Evolutionary conservation across 2,888 invertebrate genomes (phyloP).

Genomic region (Ctena decussata): DNA sequence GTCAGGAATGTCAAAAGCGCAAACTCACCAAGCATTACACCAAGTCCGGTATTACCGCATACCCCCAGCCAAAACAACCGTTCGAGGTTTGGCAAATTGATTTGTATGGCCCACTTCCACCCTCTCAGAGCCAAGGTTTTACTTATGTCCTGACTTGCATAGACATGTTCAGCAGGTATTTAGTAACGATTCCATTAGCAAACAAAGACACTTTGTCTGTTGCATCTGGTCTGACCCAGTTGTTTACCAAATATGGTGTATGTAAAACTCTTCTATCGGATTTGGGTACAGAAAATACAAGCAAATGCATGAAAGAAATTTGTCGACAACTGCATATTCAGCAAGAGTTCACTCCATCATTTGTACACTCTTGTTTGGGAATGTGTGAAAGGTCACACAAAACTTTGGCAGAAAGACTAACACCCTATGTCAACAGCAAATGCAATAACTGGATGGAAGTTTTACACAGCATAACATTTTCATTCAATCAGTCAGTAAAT

Average conservation of each 20-base stretch:
- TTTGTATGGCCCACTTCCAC: conserved; percentile 54
- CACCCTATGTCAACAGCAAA: conserved; percentile 40
- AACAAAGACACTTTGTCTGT: conserved; percentile 51
- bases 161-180: conserved; percentile 50
- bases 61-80: conserved; percentile 40
- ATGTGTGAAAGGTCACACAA: conserved; percentile 40
- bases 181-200: conserved; percentile 33
- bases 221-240: conserved; percentile 23
- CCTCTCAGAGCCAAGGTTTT: conserved; percentile 28
- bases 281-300: too few species aligned
- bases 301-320: conserved; percentile 34
- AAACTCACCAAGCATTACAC: conserved; percentile 32
- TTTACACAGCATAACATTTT: conserved; percentile 41
- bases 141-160: conserved; percentile 57
- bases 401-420: conserved; percentile 46
- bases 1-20: conserved; percentile 31
- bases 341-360: conserved; percentile 50
- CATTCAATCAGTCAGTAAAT: conserved; percentile 52
- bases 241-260: conserved; percentile 52
- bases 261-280: too few species aligned
- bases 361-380: too few species aligned
- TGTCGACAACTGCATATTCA: conserved; percentile 44
- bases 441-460: conserved; percentile 41
- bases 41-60: conserved; percentile 41
- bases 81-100: conserved; percentile 65